A percentile compares a stretch with the other conserved stretches of the same genome.
Evolutionary conservation across 2,888 invertebrate species (phyloP).

Genomic region (Zhengitettix transpicula): DNA sequence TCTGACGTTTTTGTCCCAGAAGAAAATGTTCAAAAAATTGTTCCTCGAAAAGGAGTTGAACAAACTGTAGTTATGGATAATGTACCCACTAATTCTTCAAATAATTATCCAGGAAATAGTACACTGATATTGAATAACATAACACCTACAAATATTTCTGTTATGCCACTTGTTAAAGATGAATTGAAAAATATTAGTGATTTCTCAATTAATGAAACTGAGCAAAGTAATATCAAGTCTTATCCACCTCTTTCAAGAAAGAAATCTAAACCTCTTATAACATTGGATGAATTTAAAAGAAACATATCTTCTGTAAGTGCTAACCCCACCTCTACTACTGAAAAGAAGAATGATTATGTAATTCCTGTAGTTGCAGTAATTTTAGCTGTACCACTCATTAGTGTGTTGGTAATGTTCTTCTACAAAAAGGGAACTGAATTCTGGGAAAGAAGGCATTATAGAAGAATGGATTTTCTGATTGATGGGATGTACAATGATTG

Average conservation of each 20-base stretch:
- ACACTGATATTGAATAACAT: not conserved
- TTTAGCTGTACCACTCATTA: conserved; percentile 56
- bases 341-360: conserved; percentile 35
- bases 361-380: conserved; percentile 59
- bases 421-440: conserved; percentile 59
- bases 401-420: conserved; percentile 45
- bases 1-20: no score
- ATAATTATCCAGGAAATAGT: not conserved
- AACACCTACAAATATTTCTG: not conserved
- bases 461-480: conserved; percentile 73
- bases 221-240: not conserved
- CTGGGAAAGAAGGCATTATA: conserved; percentile 73
- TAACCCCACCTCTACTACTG: not conserved
- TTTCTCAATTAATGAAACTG: not conserved
- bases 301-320: not conserved
- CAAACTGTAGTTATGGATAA: not conserved
- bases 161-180: not conserved
- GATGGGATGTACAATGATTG: conserved; percentile 81
- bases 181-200: not conserved
- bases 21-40: not conserved
- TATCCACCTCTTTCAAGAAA: not conserved
- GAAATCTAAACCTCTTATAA: not conserved
- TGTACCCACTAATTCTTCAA: not conserved
- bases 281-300: not conserved
- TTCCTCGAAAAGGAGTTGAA: conserved; percentile 6